These are phyloP conservation scores for Dasypus novemcinctus DNA, from an alignment of 2,113 vertebrate species.

Conservation along the genomic window DNA sequence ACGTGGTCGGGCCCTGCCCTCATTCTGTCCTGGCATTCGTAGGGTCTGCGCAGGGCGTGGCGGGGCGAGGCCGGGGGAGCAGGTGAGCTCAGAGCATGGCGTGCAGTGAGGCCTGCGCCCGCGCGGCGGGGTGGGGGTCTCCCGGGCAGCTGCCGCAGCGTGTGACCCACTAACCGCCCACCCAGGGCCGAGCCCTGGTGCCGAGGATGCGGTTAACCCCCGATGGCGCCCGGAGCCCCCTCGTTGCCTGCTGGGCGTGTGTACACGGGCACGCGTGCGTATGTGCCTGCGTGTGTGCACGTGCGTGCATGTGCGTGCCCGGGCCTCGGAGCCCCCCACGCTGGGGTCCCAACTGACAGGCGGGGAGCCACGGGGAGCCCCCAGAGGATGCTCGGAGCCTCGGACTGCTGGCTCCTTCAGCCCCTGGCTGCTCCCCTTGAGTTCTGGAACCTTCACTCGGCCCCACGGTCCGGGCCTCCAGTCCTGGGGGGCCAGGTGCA, in stretches of 20 bases:
- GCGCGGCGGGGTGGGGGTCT: neutral
- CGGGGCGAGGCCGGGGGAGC: neutral
- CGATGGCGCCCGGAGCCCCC: accelerated
- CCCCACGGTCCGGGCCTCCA: accelerated
- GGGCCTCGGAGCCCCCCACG: accelerated
- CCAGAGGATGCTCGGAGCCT: neutral
- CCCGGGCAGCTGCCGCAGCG: neutral
- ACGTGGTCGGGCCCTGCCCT: neutral
- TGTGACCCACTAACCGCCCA: neutral
- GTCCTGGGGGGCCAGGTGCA: no score
- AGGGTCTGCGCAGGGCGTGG: neutral
- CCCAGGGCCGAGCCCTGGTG: no score
- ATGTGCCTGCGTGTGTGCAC: neutral
- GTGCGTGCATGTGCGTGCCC: neutral
- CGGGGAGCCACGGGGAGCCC: neutral
- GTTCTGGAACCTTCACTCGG: neutral
- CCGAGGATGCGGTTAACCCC: neutral
- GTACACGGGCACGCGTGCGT: neutral
- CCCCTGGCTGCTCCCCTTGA: no score
- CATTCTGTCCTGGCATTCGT: neutral
- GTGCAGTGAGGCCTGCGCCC: neutral
- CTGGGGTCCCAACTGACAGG: accelerated
- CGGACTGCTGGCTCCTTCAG: neutral
- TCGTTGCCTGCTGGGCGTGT: neutral
- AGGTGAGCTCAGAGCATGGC: conserved; percentile 51